Percentiles rank a stretch among this genome's conserved stretches.
Conservation (phyloP, 2,888 invertebrate species). For the Argyra leucocephala region DNA sequence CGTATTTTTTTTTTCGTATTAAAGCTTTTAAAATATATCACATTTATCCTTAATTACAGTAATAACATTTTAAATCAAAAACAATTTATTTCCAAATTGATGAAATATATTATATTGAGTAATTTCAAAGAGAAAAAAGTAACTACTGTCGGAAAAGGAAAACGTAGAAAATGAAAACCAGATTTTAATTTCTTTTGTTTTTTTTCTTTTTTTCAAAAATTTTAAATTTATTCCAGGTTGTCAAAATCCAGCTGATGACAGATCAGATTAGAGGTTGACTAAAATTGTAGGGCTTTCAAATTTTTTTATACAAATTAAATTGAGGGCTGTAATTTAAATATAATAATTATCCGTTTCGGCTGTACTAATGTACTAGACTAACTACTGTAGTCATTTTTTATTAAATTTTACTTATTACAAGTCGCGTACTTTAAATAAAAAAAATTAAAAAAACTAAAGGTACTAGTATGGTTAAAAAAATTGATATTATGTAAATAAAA, state of each 20-base stretch:
- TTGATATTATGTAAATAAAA: too few species aligned
- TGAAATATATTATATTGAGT: background rate
- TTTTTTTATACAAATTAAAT: too few species aligned
- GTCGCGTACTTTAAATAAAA: too few species aligned
- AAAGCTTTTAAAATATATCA: conserved; percentile 6
- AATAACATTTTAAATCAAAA: background rate
- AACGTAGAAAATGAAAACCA: conserved; percentile 6
- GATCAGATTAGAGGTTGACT: background rate
- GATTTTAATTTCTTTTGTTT: conserved; percentile 3
- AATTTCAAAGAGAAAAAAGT: background rate
- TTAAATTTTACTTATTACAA: too few species aligned
- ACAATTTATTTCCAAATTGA: background rate
- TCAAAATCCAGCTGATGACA: background rate
- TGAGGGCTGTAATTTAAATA: too few species aligned
- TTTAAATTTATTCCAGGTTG: conserved; percentile 1
- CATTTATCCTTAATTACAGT: background rate
- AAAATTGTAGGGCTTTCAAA: too few species aligned
- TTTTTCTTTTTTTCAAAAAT: background rate
- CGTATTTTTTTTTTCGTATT: conserved; percentile 1
- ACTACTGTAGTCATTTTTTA: too few species aligned
- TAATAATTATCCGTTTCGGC: too few species aligned
- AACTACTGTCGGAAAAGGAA: conserved; percentile 1
- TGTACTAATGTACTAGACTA: too few species aligned
- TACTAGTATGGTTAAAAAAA: too few species aligned
- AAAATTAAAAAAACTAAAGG: too few species aligned